Evolutionary conservation across 2,113 vertebrate species (phyloP).

Genomic region (Cariama cristata): DNA sequence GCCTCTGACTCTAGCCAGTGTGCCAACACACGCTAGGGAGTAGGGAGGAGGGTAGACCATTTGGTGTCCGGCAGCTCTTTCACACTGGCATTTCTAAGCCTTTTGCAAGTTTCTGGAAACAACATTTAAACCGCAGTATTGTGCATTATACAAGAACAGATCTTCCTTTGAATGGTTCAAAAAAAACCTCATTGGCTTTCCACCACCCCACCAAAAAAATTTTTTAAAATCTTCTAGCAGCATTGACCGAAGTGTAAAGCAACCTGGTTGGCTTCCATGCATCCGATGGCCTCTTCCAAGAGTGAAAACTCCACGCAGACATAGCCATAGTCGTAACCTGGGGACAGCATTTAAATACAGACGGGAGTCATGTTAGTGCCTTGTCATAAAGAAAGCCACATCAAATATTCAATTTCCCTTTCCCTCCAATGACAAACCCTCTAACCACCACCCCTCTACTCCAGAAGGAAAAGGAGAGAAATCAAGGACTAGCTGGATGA

Average conservation of each 20-base stretch:
- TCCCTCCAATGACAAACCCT: slow-evolving; percentile 74
- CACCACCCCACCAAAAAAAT: slow-evolving; percentile 82
- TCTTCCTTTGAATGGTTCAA: slow-evolving; percentile 67
- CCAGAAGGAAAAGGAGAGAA: slow-evolving; percentile 53
- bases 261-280: slow-evolving; percentile 99
- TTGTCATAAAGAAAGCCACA: slow-evolving; percentile 80
- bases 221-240: slow-evolving; percentile 85
- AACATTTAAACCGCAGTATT: slow-evolving; percentile 33
- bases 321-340: slow-evolving; percentile 99
- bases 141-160: slow-evolving; percentile 50
- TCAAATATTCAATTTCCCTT: slow-evolving; percentile 75
- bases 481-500: slow-evolving; percentile 34
- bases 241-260: slow-evolving; percentile 97
- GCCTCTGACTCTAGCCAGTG: slow-evolving; percentile 24
- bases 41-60: slow-evolving; percentile 9
- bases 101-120: slow-evolving; percentile 46
- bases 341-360: slow-evolving; percentile 99
- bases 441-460: slow-evolving; percentile 56
- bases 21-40: not conserved
- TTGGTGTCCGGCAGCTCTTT: slow-evolving; percentile 20
- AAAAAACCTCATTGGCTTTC: slow-evolving; percentile 58
- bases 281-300: slow-evolving; percentile 99
- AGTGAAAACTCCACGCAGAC: slow-evolving; percentile 99
- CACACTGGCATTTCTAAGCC: slow-evolving; percentile 34
- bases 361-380: slow-evolving; percentile 99